Conservation (phyloP, 2,797 vertebrate species). For the Hydrocynus forskahlii region DNA sequence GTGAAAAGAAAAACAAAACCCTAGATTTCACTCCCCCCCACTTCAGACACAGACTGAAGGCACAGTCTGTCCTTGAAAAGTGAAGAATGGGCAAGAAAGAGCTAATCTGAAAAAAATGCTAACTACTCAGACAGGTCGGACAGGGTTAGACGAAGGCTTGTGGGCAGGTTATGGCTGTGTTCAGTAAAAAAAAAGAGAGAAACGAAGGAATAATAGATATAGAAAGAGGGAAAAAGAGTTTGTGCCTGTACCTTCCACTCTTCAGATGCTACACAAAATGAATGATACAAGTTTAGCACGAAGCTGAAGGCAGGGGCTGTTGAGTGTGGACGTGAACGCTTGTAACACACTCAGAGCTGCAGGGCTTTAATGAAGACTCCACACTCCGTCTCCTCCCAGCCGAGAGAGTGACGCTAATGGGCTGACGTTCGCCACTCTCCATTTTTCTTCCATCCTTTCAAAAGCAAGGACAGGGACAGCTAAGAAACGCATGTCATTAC, state of each 20-base stretch:
- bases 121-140: neutral
- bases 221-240: neutral
- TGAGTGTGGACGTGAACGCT: neutral
- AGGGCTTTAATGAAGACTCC: neutral
- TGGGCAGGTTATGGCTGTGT: neutral
- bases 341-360: neutral
- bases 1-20: too few relatives aligned
- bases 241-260: neutral
- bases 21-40: too few relatives aligned
- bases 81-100: neutral
- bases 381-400: neutral
- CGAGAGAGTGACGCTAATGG: conserved; percentile 27
- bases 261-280: neutral
- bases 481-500: conserved; percentile 12
- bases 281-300: neutral
- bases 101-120: neutral
- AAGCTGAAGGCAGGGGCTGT: neutral
- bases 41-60: too few relatives aligned
- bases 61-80: neutral
- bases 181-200: neutral
- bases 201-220: neutral
- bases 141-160: neutral
- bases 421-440: conserved; percentile 5
- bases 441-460: conserved; percentile 14
- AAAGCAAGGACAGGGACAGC: conserved; percentile 1